Base-by-base conservation (phyloP, 2,888 invertebrate species). In the Lithophane semibrunnea region DNA sequence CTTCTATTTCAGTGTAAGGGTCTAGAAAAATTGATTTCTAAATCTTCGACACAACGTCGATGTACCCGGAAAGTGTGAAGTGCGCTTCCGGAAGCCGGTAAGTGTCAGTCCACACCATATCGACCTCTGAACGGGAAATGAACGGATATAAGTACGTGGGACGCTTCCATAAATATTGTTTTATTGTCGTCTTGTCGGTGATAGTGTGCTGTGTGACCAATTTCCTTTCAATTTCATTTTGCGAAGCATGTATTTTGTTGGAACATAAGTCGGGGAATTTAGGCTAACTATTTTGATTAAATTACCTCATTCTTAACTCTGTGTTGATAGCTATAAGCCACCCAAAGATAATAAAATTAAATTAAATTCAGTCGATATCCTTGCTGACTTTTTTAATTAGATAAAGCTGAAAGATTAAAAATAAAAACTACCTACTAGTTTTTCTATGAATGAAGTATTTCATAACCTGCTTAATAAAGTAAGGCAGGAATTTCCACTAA, bases 91-190 rank as follows among this genome's bases (percentile, higher is more conserved):
- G 76, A 71, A 73, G 18, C 16, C n/a, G 1, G 56, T 10, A 49
- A 83, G 29, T 70, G 73, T 73, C 69, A 12, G 64, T 58, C 61
- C 54, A 75, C 78, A 67, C 24, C 44, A 29, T 37, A 54, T 29
- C 16, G 61, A 56, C n/a, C 67, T 64, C 60, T 69, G 71, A 18
- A 54, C 66, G 70, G 84, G 85, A 85, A 85, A 81, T 80, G 67
- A 83, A 79, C 24, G 58, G 66, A 77, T 52, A 52, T 83, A 69
- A 79, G 85, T 67, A 44, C 42, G 60, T 49, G 58, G 37, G 66
- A 75, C 54, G 56, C 63, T 56, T 73, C 68, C 75, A 74, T 82
- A 86, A 84, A 86, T 80, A 83, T 74, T 65, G 60, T 63, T 76
- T 84, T 85, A 84, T 76, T 84, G 77, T 80, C 44, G 47, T 24